Base-by-base conservation (phyloP, 2,888 invertebrate genomes). In the Monoplex corrugatus region DNA sequence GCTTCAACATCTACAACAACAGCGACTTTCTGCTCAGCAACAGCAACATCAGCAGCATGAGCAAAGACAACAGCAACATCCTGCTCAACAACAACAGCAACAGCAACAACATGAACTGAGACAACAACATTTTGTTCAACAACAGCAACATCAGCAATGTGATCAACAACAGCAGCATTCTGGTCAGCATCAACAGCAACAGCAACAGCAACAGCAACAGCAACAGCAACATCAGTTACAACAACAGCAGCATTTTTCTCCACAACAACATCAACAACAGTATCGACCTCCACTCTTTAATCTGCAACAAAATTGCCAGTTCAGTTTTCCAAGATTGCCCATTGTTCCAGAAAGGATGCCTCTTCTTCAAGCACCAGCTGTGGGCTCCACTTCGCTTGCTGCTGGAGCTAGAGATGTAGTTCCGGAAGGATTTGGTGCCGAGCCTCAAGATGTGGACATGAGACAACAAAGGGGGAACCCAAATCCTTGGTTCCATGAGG, bases 401-500 rank as follows among this genome's bases (percentile, higher is more conserved):
- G 57, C 32, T 72, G 72, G 72, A 10, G 35, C 72, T 35, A 10
- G 19, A 32, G 35, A 32, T 6, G 35, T 5, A 68, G 19, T 28
- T 19, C 5, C 63, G 28, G 63, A 35, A 32, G 72, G 10, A 13
- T 13, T 38, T n/a, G 8, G 3, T n/a, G 8, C 68, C 6, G 78
- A 80, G 43, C 43, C 28, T 23, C 40, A 28, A 40, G 78, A 80
- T 80, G 78, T 80, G 40, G 78, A 80, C 23, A 40, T 80, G 40
- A 40, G 78, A 80, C 28, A 80, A 32, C 78, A 19, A 23, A 28
- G 40, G 6, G 78, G 23, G 43, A 40, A 80, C 78, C 78, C 40
- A 23, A 80, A 23, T 43, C 78, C 78, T 28, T 80, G 40, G 43
- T 80, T 28, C 78, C 78, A 80, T 8, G 78, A 80, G 78, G 78